Evolutionary conservation across 1,140 invertebrate species (phyloP).

Genomic region (Drosophila lowei): DNA sequence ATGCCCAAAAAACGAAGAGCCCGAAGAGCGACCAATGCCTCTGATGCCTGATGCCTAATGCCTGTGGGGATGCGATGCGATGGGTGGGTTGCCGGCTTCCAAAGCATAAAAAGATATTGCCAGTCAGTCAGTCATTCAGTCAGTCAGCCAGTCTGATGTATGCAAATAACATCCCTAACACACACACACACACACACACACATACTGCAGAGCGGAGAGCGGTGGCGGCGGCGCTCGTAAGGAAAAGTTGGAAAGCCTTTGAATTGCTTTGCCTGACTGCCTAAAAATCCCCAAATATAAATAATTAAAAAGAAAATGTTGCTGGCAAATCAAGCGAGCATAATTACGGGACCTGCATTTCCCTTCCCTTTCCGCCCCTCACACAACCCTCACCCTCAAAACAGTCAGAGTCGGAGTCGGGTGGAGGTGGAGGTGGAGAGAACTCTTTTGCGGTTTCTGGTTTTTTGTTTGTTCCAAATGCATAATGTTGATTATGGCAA

Average conservation of each 20-base stretch:
- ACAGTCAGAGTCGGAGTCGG: not conserved
- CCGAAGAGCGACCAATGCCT: not conserved
- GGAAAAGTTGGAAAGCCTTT: constrained; percentile 60
- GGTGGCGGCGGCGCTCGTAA: not conserved
- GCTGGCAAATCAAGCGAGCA: constrained; percentile 77
- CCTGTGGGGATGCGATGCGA: not conserved
- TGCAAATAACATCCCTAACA: constrained; percentile 74
- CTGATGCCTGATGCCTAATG: not conserved
- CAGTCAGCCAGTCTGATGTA: constrained; percentile 55
- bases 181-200: constrained; percentile 26
- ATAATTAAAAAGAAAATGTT: constrained; percentile 81
- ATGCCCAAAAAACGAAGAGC: constrained; percentile 54
- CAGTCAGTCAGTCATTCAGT: constrained; percentile 43
- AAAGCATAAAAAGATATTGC: constrained; percentile 76
- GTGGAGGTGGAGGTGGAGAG: not conserved
- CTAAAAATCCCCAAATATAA: constrained; percentile 81
- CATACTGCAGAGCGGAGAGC: not conserved
- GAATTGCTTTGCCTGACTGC: constrained; percentile 66
- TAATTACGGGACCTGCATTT: constrained; percentile 57
- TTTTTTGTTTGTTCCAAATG: constrained; percentile 69
- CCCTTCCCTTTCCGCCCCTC: not conserved
- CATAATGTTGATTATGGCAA: constrained; percentile 83
- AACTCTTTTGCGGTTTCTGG: constrained; percentile 67
- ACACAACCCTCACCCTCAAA: too few species aligned
- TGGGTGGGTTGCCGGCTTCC: constrained; percentile 26